Conservation (phyloP, 2,797 vertebrate genomes). For the Poecilia velifera region DNA sequence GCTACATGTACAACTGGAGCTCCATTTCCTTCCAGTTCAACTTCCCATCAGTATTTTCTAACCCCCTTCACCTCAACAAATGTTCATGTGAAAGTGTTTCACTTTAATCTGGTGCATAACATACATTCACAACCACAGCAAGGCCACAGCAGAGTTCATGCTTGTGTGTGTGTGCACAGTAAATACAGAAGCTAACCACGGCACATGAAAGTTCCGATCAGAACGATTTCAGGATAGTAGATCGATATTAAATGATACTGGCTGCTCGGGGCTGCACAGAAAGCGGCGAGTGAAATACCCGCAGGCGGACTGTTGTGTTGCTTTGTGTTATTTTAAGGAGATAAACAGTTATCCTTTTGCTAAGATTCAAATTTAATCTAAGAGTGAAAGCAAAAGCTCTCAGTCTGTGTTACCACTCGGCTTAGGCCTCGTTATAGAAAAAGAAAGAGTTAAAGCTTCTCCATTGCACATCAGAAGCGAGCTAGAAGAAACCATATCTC, state of each 20-base stretch:
- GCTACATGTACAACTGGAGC: not conserved
- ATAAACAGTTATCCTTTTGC: not conserved
- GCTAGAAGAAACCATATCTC: not conserved
- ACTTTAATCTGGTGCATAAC: slow-evolving; percentile 17
- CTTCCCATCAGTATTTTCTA: slow-evolving; percentile 6
- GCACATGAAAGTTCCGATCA: slow-evolving; percentile 2
- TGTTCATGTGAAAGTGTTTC: not conserved
- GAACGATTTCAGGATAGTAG: slow-evolving; percentile 11
- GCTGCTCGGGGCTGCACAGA: not conserved
- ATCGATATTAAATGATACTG: not conserved
- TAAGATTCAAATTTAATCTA: not conserved
- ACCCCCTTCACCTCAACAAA: slow-evolving; percentile 4
- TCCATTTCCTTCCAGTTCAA: slow-evolving; percentile 12
- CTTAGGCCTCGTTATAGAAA: not conserved
- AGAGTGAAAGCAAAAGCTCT: not conserved
- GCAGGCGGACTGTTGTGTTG: not conserved
- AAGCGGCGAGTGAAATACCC: not conserved
- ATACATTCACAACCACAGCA: slow-evolving; percentile 16
- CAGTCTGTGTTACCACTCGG: not conserved
- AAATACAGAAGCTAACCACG: slow-evolving; percentile 30
- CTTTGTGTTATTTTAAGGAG: not conserved
- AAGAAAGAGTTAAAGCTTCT: not conserved
- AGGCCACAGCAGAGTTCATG: not conserved
- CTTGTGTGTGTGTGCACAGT: not conserved
- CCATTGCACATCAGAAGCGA: not conserved